phyloP scores from a whole-genome alignment of 2,888 invertebrate species.

The Epinotia nisella region DNA sequence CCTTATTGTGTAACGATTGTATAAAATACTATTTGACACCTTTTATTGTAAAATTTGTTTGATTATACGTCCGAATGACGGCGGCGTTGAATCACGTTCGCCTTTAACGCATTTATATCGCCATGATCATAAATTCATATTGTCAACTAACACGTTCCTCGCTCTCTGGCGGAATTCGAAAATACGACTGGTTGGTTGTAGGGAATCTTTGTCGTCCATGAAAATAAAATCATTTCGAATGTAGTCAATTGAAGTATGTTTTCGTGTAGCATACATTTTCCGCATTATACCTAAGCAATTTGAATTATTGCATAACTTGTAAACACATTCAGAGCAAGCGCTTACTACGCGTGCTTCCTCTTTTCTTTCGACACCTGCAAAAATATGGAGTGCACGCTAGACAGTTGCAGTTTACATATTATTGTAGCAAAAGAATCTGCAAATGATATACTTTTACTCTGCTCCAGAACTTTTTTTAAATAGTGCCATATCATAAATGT shows the following conservation, averaged over 20 bases:
- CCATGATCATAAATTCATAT: constrained; percentile 79
- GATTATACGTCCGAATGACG: constrained; percentile 71
- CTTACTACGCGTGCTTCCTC: constrained; percentile 60
- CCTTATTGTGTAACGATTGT: too few relatives aligned
- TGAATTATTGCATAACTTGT: constrained; percentile 83
- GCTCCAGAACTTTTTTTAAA: too few relatives aligned
- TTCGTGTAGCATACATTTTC: constrained; percentile 81
- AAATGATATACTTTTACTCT: constrained; percentile 19
- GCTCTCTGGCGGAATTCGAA: constrained; percentile 72
- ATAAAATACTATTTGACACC: too few relatives aligned
- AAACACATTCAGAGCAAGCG: constrained; percentile 75
- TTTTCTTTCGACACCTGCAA: constrained; percentile 45
- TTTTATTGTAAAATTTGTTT: constrained; percentile 50
- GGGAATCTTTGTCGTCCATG: constrained; percentile 67
- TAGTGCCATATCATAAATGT: too few relatives aligned
- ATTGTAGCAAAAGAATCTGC: constrained; percentile 17
- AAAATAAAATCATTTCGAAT: constrained; percentile 82
- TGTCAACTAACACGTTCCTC: constrained; percentile 74
- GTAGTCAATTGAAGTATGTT: constrained; percentile 80
- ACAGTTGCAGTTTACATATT: constrained; percentile 42
- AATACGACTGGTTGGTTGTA: constrained; percentile 61
- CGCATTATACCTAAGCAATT: constrained; percentile 70
- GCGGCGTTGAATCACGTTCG: constrained; percentile 57
- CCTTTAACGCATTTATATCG: constrained; percentile 75
- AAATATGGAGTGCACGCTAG: constrained; percentile 57